Evolutionary conservation across 37 sponge, comb jelly and placozoan genomes (phyloP).

Genomic region (Aplysina aerophoba): DNA sequence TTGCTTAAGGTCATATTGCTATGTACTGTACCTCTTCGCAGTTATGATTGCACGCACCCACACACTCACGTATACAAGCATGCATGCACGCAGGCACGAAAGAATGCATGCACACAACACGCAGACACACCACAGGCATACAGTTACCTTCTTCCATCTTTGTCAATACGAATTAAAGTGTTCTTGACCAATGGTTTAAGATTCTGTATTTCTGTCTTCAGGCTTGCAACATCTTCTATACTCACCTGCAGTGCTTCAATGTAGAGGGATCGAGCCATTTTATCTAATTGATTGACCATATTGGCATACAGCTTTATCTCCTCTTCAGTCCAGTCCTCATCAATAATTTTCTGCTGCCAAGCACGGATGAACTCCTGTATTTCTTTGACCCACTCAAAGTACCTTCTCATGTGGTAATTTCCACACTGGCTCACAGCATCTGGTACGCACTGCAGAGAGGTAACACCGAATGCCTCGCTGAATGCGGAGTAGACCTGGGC

Average conservation of each 20-base stretch:
- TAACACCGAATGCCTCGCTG: background rate
- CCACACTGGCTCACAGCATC: background rate
- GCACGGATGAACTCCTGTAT: conserved; percentile 11
- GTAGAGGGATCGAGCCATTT: background rate
- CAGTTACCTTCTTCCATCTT: too few relatives aligned
- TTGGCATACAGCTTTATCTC: background rate
- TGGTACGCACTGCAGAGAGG: background rate
- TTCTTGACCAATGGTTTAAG: background rate
- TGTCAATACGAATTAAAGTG: background rate
- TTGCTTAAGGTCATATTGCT: too few relatives aligned
- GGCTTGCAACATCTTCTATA: background rate
- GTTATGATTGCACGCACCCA: too few relatives aligned
- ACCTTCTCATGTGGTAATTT: background rate
- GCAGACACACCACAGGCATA: too few relatives aligned
- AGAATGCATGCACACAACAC: too few relatives aligned
- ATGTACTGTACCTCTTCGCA: too few relatives aligned
- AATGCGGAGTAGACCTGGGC: conserved; percentile 3
- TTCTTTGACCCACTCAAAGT: conserved; percentile 14
- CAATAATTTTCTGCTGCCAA: conserved; percentile 15
- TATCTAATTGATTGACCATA: too few relatives aligned
- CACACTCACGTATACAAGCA: too few relatives aligned
- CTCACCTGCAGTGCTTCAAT: background rate
- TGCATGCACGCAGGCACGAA: too few relatives aligned
- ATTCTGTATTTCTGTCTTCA: background rate
- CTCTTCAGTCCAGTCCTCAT: background rate